Conservation (phyloP, 2,888 invertebrate genomes). For the Andrena dorsata region DNA sequence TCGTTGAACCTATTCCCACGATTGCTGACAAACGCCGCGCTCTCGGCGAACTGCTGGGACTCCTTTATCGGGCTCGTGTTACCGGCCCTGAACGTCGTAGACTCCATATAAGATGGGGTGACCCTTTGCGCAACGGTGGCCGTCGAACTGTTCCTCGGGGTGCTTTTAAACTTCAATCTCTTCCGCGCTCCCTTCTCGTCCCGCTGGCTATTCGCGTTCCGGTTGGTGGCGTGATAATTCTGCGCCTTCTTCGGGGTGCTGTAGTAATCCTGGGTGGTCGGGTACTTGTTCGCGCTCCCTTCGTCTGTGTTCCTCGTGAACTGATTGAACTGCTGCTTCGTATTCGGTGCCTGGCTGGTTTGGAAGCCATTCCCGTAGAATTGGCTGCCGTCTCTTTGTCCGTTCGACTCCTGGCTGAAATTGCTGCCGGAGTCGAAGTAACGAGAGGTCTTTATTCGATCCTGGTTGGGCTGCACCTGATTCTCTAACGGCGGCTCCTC, state of each 20-base stretch:
- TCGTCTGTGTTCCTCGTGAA: slow-evolving; percentile 38
- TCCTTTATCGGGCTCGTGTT: slow-evolving; percentile 86
- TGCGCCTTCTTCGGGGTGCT: slow-evolving; percentile 50
- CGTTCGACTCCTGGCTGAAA: slow-evolving; percentile 41
- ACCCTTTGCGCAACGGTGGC: slow-evolving; percentile 67
- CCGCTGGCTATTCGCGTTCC: slow-evolving; percentile 67
- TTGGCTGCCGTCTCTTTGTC: slow-evolving; percentile 14
- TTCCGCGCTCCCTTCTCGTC: slow-evolving; percentile 69
- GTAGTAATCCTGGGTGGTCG: slow-evolving; percentile 62
- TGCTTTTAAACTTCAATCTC: slow-evolving; percentile 70
- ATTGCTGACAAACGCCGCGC: slow-evolving; percentile 90
- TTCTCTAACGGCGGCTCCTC: slow-evolving; percentile 76
- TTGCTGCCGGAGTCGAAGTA: slow-evolving; percentile 46
- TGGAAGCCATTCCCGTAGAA: slow-evolving; percentile 32
- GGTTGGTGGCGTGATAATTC: slow-evolving; percentile 66
- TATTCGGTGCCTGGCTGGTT: slow-evolving; percentile 19
- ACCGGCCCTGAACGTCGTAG: slow-evolving; percentile 83
- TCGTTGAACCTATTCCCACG: slow-evolving; percentile 79
- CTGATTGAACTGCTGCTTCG: slow-evolving; percentile 37
- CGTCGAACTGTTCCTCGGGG: slow-evolving; percentile 67
- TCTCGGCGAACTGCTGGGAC: slow-evolving; percentile 91
- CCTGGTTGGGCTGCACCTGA: slow-evolving; percentile 68
- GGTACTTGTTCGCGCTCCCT: slow-evolving; percentile 69
- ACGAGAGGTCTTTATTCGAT: slow-evolving; percentile 43
- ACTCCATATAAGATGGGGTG: slow-evolving; percentile 80